Base-by-base conservation (phyloP, 2,797 vertebrate genomes). In the Eulemur rubriventer region DNA sequence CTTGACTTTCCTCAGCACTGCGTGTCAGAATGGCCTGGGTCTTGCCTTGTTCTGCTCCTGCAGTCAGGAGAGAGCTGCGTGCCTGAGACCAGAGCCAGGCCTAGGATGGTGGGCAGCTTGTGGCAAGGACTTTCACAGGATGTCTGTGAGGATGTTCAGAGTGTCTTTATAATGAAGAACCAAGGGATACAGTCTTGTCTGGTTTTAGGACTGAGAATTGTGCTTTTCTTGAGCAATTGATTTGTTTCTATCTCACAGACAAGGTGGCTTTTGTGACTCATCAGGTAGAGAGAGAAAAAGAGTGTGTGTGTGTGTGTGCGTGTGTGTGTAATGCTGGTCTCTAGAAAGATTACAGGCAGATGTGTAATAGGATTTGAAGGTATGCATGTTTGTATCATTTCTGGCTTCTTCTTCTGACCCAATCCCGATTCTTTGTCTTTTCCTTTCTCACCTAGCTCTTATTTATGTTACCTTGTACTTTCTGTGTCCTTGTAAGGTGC, bases 401-500 rank as follows among this genome's bases (percentile, higher is more conserved):
- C 35, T 79, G 41, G 17, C 33, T 88, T 48, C 41, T 88, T 48
- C 41, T 43, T 91, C 46, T 41, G 20, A 78, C 43, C 33, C 18
- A 18, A 0, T 75, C 33, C 33, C 80, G 70, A 35, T 61, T 90
- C 35, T 80, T 83, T 83, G 50, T 48, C 28, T 75, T 85, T 91
- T 92, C 13, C 28, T 75, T 81, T 81, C 30, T 72, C 75, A 52
- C 4, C 13, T 83, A 35, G 35, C 73, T 88, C 92, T 95, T 82
- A 69, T 59, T 92, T 75, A 75, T 43, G 76, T 76, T 90, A 90
- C 67, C n/a, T 94, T 92, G 87, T 83, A 89, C 91, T 94, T 82
- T 83, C 67, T 11, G 35, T 94, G 94, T 85, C 97, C 96, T 97
- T 97, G 85, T 33, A 91, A 96, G 69, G 24, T 57, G 69, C 73